Evolutionary conservation across 2,113 vertebrate species (phyloP), one percentile per base, ranked within the genome.

Genomic region (Craseonycteris thonglongyai): DNA sequence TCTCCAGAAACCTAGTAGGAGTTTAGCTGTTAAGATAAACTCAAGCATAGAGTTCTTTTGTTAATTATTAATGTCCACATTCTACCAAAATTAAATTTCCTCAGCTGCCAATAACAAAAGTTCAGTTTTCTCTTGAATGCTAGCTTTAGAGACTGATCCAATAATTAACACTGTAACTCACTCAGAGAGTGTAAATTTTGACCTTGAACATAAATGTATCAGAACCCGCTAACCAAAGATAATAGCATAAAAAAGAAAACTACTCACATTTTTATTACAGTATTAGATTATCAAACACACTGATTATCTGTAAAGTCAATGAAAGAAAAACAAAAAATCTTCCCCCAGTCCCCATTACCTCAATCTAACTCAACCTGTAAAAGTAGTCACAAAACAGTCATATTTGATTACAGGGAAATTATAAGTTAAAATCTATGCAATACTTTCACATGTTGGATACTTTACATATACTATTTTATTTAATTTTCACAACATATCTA

Each of bases 31-130:
- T 97, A 97, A 97, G 94, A 98, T 94, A 96, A 98, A 95, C 71
- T 93, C 93, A 97, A 96, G 74, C 94, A 96, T 81, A 33, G 85
- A 78, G 72, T 93, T 93, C 79, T 97, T 97, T 98, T 96, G 47
- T 98, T 98, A 93, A 61, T 96, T 63, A 95, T 97, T 98, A 97
- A 97, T 94, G 84, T 56, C n/a, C 30, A 75, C 74, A 93, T 95
- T 97, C 90, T 88, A 94, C 80, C 97, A 88, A 98, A 97, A 97
- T 89, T 96, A 47, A 97, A 98, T 98, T 97, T 96, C 83, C 96
- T 93, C 87, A 97, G 76, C 75, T 95, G 90, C 79, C 96, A 96
- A 61, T 76, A 7, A 65, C 83, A 82, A 49, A 94, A 92, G 19
- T 61, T 92, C 22, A 6, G 38, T 63, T 79, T n/a, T 40, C 49